Evolutionary conservation across 2,113 vertebrate species (phyloP), one percentile per base, ranked within the genome.

Genomic region (Lathamus discolor): DNA sequence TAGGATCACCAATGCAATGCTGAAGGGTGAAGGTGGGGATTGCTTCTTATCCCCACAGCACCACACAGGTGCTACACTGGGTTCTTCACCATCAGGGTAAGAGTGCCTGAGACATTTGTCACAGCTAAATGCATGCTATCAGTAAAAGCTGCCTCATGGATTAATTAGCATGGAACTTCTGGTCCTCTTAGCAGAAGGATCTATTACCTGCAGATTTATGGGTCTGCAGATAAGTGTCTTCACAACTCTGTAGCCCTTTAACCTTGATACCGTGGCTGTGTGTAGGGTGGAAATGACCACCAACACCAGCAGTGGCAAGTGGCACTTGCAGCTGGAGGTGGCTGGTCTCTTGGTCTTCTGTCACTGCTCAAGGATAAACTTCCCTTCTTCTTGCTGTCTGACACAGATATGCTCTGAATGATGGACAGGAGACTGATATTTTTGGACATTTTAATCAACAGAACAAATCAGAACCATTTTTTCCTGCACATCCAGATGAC

Each of bases 361-460:
- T 43, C 77, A 25, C 69, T 64, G 57, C 13, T 82, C 75, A 91
- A 48, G 49, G 73, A 70, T 76, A 82, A 91, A 31, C 44, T 66
- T 70, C 9, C 44, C 79, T 88, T 87, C 17, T 5, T 29, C 37
- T 80, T 84, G 39, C 41, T 61, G 37, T 51, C 64, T 83, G 73
- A 80, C 83, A 92, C 2, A 1, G 86, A 41, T 52, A 41, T 0
- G 0, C 48, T 80, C 67, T 61, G 70, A 61, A 14, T 89, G 88
- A 88, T 72, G 92, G 94, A 46, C 79, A 88, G 69, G 43, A 88
- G 92, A 70, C 62, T 77, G 79, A 18, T 79, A 63, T 62, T 88
- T 97, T 86, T 87, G 68, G 70, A 83, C 22, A 4, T 81, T 83
- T 92, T 86, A 80, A 92, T 92, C 52, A 96, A 78, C 69, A 76